A percentile compares a stretch with the other conserved stretches of the same genome.
Evolutionary conservation across 1,140 invertebrate genomes (phyloP).

Genomic region (Lerema accius): DNA sequence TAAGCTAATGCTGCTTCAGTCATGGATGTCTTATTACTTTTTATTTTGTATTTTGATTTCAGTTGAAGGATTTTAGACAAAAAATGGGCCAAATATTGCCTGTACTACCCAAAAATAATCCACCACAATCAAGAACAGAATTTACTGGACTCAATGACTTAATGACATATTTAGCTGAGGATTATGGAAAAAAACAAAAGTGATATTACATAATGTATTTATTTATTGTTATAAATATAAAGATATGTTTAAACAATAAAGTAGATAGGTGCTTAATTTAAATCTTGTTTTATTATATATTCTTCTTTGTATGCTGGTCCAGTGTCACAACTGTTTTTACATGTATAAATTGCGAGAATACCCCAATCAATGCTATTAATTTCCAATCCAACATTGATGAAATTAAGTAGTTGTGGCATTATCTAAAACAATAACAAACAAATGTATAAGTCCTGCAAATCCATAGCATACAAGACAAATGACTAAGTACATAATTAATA

Average conservation of each 20-base stretch:
- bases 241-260: too few species aligned
- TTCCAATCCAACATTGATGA: conserved; percentile 87
- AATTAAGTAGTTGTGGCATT: conserved; percentile 95
- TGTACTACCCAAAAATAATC: conserved; percentile 90
- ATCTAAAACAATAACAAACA: conserved; percentile 86
- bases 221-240: conserved; percentile 23
- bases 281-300: conserved; percentile 96
- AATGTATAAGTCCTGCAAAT: too few species aligned
- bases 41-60: conserved; percentile 60
- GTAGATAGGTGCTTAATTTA: conserved; percentile 58
- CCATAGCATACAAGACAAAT: too few species aligned
- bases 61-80: conserved; percentile 88
- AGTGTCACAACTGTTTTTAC: conserved; percentile 88
- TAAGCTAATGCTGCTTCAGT: too few species aligned
- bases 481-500: too few species aligned
- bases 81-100: conserved; percentile 90
- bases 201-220: conserved; percentile 10
- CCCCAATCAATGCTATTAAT: conserved; percentile 95
- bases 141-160: conserved; percentile 92
- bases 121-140: conserved; percentile 92
- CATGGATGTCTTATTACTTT: too few species aligned
- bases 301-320: conserved; percentile 88
- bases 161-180: conserved; percentile 88
- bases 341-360: conserved; percentile 93
- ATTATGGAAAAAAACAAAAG: conserved; percentile 73